Base-by-base conservation (phyloP, 1,140 invertebrate species). In the Prorops nasuta region DNA sequence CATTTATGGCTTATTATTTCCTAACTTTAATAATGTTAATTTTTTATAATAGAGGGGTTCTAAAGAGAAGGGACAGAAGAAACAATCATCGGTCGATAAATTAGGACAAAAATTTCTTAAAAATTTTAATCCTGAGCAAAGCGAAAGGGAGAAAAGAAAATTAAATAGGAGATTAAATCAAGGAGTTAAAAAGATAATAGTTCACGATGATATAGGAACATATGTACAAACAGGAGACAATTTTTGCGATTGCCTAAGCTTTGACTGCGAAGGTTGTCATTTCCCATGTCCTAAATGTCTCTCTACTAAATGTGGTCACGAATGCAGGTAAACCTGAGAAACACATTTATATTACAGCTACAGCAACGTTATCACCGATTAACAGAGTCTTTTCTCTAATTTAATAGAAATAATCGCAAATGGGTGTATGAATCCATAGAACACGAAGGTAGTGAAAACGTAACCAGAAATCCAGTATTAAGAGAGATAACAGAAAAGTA, bases 181-280 rank as follows among this genome's bases (percentile, higher is more conserved):
- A 2, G 65, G 59, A 16, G 59, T 44, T 16, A 77, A 68, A 51
- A 67, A 60, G 16, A 58, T 66, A 2, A 45, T 38, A 18, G 10
- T 74, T 6, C 77, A 78, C 35, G 68, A 76, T 16, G 73, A 77
- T 56, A 78, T 54, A 53, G 78, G 68, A 52, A 75, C 52, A 34
- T 73, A 42, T 48, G 78, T 56, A 19, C 79, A 44, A 32, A 82
- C 83, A 18, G 82, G 83, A 4, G 70, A 78, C 38, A 86, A 92
- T 74, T 53, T 91, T 1, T 93, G 91, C 64, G 91, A 93, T 69
- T 93, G 91, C 65, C 69, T 91, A 16, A 80, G 83, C 44, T 66
- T 76, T 35, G 72, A 75, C 6, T 93, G 91, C 61, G 72, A 81
- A 2, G 91, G 91, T 1, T 93, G 91, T 74, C 89, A 90, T 67